Evolutionary conservation across 2,113 vertebrate genomes (phyloP), one percentile per base, ranked within the genome.

Genomic region (Anhinga rufa): DNA sequence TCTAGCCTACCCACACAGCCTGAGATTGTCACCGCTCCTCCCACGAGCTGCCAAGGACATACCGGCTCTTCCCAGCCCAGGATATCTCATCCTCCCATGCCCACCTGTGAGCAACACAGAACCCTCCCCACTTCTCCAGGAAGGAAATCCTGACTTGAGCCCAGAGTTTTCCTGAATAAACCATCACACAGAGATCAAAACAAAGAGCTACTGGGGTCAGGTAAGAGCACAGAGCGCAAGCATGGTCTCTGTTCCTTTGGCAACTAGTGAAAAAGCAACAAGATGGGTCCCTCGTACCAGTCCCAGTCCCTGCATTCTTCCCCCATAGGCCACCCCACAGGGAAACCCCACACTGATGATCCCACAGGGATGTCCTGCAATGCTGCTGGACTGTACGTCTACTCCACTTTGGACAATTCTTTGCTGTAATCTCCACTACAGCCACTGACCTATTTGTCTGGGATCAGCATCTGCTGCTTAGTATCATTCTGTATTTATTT

Each of bases 361-460:
- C 60, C 55, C 60, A 46, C 28, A 51, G 65, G 57, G 66, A 66
- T 55, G 16, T 7, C 66, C 80, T 62, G 42, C 5, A 6, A 5
- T 1, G 6, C 71, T 66, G 54, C 54, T 1, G 7, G 77, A 60
- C 74, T 48, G 13, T 38, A 14, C 3, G 4, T 71, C 79, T 68
- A 40, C 64, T 69, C 31, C 40, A 9, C 69, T 91, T 55, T 7
- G 60, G 82, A 52, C 77, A 75, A 57, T 69, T 90, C 52, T n/a
- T 61, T 3, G 0, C 40, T n/a, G 8, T 91, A 93, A 93, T 89
- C 83, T 82, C 74, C 15, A 2, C 64, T 44, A 36, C 24, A 91
- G 68, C 74, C 80, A 36, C 93, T 93, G 92, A 90, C 94, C 87
- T 86, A 65, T 95, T 82, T 84, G 81, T 79, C 87, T 92, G 60